phyloP scores from a whole-genome alignment of 2,113 vertebrate genomes.

The Osmerus mordax region DNA sequence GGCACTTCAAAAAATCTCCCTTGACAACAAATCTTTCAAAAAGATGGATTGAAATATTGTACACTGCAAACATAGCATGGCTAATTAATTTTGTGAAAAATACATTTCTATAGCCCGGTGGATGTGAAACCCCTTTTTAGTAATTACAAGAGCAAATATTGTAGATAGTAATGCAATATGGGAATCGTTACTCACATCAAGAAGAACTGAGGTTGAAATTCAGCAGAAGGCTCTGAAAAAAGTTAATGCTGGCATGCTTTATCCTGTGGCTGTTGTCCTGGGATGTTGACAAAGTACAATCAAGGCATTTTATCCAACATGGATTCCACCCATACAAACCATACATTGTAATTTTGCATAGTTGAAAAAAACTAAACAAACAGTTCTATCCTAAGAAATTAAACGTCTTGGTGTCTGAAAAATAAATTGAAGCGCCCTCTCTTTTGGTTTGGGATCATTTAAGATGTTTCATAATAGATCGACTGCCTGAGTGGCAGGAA shows the following conservation, averaged over 20 bases:
- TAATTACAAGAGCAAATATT: too few species aligned
- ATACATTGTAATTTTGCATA: conserved; percentile 13
- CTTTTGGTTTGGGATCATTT: conserved; percentile 37
- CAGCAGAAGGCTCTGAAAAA: not conserved
- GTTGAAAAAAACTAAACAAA: conserved; percentile 18
- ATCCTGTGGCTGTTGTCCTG: conserved; percentile 16
- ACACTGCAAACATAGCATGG: too few species aligned
- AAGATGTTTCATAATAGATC: conserved; percentile 51
- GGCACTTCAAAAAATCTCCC: conserved; percentile 51
- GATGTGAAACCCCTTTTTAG: too few species aligned
- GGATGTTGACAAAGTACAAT: not conserved
- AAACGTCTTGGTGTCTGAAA: conserved; percentile 40
- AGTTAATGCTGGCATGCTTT: not conserved
- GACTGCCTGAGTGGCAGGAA: conserved; percentile 40
- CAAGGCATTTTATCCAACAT: not conserved
- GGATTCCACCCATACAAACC: conserved; percentile 11
- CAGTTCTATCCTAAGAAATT: conserved; percentile 14
- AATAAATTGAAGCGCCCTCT: conserved; percentile 37
- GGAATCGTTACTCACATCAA: not conserved
- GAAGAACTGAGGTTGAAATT: not conserved
- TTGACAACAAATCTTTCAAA: conserved; percentile 40
- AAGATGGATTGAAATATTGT: conserved; percentile 42
- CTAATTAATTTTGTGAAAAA: too few species aligned
- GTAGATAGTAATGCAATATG: too few species aligned
- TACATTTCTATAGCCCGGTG: too few species aligned